Evolutionary conservation across 2,888 invertebrate species (phyloP).

Genomic region (Scaptomyza reducta): DNA sequence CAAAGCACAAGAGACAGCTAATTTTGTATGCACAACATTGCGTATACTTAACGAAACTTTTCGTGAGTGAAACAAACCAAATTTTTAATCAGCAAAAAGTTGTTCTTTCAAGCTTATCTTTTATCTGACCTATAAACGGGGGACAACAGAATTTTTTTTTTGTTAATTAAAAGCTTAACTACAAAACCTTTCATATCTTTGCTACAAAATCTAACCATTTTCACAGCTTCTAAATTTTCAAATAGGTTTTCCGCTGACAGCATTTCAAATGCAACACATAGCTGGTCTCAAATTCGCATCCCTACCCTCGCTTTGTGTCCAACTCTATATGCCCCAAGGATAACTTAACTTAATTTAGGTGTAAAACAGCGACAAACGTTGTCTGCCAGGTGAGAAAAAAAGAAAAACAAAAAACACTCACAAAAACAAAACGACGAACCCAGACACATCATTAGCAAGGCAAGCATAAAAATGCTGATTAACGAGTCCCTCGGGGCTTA

Average conservation of each 20-base stretch:
- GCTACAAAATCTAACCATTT: slow-evolving; percentile 16
- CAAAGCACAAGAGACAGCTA: not conserved
- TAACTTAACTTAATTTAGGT: slow-evolving; percentile 62
- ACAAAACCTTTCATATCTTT: slow-evolving; percentile 4
- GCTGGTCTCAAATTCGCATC: slow-evolving; percentile 5
- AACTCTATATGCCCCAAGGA: slow-evolving; percentile 43
- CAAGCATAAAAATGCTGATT: slow-evolving; percentile 79
- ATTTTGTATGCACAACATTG: not conserved
- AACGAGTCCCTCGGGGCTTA: slow-evolving; percentile 71
- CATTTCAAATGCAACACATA: slow-evolving; percentile 51
- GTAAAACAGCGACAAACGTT: slow-evolving; percentile 56
- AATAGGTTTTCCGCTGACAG: slow-evolving; percentile 52
- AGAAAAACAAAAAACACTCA: slow-evolving; percentile 2
- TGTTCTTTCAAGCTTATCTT: too few relatives aligned
- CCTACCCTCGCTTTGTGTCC: not conserved
- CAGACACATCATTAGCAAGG: slow-evolving; percentile 73
- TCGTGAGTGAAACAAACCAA: not conserved
- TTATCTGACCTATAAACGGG: too few relatives aligned
- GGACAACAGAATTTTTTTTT: not conserved
- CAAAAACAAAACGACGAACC: slow-evolving; percentile 21
- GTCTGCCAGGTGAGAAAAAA: slow-evolving; percentile 49
- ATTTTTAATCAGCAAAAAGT: too few relatives aligned
- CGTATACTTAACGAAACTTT: not conserved
- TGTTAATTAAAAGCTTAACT: slow-evolving; percentile 5
- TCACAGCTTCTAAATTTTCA: slow-evolving; percentile 38